Percentiles rank a stretch among this genome's conserved stretches.
Conservation (phyloP, 2,113 vertebrate species). For the Ceyx margarethae region DNA sequence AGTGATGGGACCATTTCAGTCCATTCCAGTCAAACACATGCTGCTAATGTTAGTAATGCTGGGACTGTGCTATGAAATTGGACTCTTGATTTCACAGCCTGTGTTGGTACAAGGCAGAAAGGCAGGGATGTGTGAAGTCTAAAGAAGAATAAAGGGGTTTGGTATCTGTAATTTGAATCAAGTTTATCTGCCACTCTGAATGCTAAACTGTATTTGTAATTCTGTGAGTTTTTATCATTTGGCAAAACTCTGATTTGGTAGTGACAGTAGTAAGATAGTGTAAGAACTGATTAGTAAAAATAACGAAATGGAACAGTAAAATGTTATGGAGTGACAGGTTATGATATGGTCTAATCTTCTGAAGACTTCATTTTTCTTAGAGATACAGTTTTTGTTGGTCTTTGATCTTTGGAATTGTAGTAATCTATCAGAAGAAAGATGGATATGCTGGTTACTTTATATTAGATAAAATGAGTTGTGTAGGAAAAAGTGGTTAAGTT, state of each 20-base stretch:
- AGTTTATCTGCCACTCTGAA: background rate
- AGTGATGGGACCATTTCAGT: background rate
- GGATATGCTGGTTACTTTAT: background rate
- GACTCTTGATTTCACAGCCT: background rate
- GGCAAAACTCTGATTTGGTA: background rate
- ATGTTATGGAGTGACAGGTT: background rate
- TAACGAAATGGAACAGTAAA: background rate
- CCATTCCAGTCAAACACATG: background rate
- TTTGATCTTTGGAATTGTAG: background rate
- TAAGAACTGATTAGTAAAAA: background rate
- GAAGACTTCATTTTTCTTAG: background rate
- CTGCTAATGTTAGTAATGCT: background rate
- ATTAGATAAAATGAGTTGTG: background rate
- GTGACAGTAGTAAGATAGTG: background rate
- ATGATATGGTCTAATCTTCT: background rate
- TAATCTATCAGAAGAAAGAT: background rate
- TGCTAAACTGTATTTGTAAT: background rate
- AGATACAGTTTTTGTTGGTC: background rate
- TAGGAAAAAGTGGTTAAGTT: background rate
- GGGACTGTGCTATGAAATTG: background rate
- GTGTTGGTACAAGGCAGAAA: background rate
- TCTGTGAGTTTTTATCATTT: background rate
- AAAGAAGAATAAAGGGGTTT: background rate
- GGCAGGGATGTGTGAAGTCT: background rate
- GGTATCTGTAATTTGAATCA: background rate